phyloP scores from a whole-genome alignment of 2,113 vertebrate species.

The Oenanthe oenanthe region DNA sequence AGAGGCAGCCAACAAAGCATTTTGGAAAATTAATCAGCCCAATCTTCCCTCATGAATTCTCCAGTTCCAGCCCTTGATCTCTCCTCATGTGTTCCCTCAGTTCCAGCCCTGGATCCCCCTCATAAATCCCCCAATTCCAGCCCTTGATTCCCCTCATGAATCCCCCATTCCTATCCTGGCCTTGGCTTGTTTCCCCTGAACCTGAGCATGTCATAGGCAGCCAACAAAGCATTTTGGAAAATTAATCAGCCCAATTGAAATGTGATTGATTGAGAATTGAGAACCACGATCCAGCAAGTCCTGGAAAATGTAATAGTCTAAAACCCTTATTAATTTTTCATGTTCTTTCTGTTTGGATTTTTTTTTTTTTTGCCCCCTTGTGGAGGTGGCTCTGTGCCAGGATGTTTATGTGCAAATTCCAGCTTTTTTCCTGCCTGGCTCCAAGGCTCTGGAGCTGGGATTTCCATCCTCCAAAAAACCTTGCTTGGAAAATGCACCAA shows the following conservation, averaged over 20 bases:
- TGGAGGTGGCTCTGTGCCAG: neutral
- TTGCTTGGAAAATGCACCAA: neutral
- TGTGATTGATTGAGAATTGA: slow-evolving; percentile 43
- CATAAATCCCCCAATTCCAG: too few species aligned
- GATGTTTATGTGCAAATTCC: neutral
- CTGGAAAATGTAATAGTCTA: slow-evolving; percentile 50
- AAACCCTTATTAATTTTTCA: slow-evolving; percentile 58
- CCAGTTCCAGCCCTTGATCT: rapidly evolving
- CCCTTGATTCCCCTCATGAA: rapidly evolving
- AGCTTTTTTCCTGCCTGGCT: neutral
- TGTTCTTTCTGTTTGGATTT: neutral
- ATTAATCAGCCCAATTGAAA: slow-evolving; percentile 45
- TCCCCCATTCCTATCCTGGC: neutral
- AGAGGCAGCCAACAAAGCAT: too few species aligned
- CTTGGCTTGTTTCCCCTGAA: neutral
- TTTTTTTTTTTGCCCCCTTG: neutral
- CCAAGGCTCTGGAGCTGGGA: neutral
- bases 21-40: too few species aligned
- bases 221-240: neutral
- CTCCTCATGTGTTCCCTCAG: too few species aligned
- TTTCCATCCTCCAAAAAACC: neutral
- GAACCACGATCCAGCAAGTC: neutral
- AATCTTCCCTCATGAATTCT: neutral
- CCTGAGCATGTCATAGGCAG: neutral
- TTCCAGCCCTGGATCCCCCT: rapidly evolving